phyloP scores from a whole-genome alignment of 1,140 invertebrate genomes.

The Bursaphelenchus mucronatus region DNA sequence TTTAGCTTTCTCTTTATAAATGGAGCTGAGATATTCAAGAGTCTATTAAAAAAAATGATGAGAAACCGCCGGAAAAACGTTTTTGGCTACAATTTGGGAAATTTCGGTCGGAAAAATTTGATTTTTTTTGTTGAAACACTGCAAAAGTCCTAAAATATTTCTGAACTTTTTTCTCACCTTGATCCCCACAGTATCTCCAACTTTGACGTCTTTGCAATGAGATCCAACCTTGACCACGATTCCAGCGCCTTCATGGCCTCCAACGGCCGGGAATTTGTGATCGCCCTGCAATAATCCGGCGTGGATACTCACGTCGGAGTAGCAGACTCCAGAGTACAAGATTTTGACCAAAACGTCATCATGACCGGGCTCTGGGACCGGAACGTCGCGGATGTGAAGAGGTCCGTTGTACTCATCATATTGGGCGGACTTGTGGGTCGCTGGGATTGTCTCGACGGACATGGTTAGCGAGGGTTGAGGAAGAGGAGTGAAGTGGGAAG shows the following conservation, averaged over 20 bases:
- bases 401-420: constrained; percentile 8
- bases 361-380: constrained; percentile 19
- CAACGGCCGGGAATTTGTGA: constrained; percentile 10
- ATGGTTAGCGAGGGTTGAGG: no score
- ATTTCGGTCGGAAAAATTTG: no score
- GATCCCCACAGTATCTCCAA: constrained; percentile 23
- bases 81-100: no score
- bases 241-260: constrained; percentile 25
- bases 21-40: no score
- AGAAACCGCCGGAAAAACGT: no score
- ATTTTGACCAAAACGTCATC: constrained; percentile 25
- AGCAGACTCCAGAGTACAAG: constrained; percentile 25
- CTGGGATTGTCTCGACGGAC: neutral
- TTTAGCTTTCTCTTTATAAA: no score
- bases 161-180: constrained; percentile 3
- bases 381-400: constrained; percentile 11
- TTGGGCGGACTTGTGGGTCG: constrained; percentile 7
- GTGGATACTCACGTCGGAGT: constrained; percentile 6
- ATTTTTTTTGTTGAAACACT: no score
- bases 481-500: no score
- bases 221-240: constrained; percentile 21
- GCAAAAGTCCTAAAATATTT: neutral
- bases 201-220: constrained; percentile 6
- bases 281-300: neutral
- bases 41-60: no score